A percentile compares a stretch with the other conserved stretches of the same genome.
Evolutionary conservation across 2,797 vertebrate genomes (phyloP).

Genomic region (Onychomys leucogaster): DNA sequence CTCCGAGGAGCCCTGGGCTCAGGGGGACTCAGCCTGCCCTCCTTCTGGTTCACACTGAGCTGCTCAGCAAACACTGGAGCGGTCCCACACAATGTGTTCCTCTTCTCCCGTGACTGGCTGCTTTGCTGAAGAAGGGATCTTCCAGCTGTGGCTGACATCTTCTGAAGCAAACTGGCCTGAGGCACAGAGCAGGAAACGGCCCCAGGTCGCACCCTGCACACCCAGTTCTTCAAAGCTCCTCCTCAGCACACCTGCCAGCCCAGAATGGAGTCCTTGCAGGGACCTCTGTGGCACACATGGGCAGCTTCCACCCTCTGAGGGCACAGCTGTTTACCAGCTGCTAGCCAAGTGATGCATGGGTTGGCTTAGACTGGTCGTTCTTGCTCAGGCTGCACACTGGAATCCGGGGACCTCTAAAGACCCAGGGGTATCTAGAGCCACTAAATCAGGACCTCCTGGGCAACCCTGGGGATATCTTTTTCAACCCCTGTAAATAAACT

Average conservation of each 20-base stretch:
- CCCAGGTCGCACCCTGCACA: background rate
- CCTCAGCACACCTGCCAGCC: background rate
- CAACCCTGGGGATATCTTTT: background rate
- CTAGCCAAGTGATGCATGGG: background rate
- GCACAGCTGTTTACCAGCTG: background rate
- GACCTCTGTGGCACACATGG: background rate
- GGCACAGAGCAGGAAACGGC: background rate
- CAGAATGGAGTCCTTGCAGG: background rate
- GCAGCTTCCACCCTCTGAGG: background rate
- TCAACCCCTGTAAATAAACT: background rate
- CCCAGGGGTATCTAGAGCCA: background rate
- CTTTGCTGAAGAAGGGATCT: background rate
- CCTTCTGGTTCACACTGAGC: background rate
- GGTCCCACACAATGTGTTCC: background rate
- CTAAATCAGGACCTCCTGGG: background rate
- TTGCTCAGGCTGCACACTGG: background rate
- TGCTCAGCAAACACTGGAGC: background rate
- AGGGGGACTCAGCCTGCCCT: background rate
- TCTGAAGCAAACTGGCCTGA: conserved; percentile 25
- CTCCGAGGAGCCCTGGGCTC: background rate
- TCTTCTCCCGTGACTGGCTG: background rate
- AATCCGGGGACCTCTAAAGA: background rate
- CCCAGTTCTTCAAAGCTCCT: background rate
- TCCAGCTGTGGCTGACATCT: background rate
- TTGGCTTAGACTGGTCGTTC: background rate